Base-by-base conservation (phyloP, 2,113 vertebrate genomes). In the Serinus canaria region DNA sequence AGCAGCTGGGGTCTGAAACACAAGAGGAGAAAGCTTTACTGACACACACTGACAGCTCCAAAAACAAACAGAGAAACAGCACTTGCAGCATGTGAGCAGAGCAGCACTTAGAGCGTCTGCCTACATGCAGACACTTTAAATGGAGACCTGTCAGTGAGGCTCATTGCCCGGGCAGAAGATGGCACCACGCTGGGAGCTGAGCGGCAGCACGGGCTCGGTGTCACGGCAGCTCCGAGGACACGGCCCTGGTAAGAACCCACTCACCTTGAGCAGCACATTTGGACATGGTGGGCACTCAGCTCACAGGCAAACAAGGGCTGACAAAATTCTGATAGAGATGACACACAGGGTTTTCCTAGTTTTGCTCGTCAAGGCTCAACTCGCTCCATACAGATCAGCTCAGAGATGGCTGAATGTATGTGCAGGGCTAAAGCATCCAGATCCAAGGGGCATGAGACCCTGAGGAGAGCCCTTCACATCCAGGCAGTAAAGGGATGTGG, bases 1-100 rank as follows among this genome's bases (percentile, higher is more conserved):
- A 99, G 96, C 92, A 99, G 93, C 64, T 99, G 99, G 78, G 99
- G 99, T 94, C 99, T 99, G 94, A 94, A 83, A 96, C 56, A 86
- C 73, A 96, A 81, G 82, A 90, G n/a, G 89, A 87, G 24, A 69
- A 94, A 86, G 96, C 84, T 83, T 86, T 64, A 92, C 92, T 91
- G 94, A 90, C 91, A 68, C 91, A 83, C 73, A 25, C 70, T 50
- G 92, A 94, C 91, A 92, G 76, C 76, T 81, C 41, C 20, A 73
- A 70, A 93, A 62, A 80, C 90, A 96, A 90, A 94, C 79, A 95
- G 55, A 83, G 74, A 66, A 63, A 86, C 76, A 83, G 30, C 0
- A 0, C 87, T 62, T 28, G 37, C n/a, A 22, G 62, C 55, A 8
- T 4, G 59, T 46, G 82, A 96, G 90, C 73, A 46, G 62, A 93